Conservation (phyloP, 1,140 invertebrate genomes). For the Lethocerus indicus region DNA sequence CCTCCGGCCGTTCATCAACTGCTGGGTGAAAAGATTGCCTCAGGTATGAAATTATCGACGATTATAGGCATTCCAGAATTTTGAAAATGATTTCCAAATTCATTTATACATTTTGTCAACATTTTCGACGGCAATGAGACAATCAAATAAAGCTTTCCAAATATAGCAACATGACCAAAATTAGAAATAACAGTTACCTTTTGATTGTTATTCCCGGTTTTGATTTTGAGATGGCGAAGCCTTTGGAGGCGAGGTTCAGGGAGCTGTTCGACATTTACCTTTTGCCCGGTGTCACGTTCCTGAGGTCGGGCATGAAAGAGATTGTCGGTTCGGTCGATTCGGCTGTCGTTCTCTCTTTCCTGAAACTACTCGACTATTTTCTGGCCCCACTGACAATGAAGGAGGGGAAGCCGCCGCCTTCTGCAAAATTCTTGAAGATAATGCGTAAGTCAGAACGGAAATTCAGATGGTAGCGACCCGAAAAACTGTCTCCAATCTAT, state of each 20-base stretch:
- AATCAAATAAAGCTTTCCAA: no score
- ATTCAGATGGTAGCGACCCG: no score
- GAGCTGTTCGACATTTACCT: slow-evolving; percentile 39
- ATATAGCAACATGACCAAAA: no score
- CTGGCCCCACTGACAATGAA: slow-evolving; percentile 31
- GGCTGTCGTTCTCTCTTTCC: slow-evolving; percentile 34
- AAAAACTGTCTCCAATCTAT: no score
- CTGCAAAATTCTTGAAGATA: slow-evolving; percentile 25
- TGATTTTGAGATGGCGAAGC: slow-evolving; percentile 5
- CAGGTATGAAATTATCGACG: slow-evolving; percentile 30
- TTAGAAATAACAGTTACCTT: neutral
- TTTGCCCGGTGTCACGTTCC: slow-evolving; percentile 30
- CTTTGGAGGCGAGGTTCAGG: slow-evolving; percentile 19
- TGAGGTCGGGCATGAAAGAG: slow-evolving; percentile 30
- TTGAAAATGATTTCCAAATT: no score
- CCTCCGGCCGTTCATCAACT: slow-evolving; percentile 35
- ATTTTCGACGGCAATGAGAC: no score
- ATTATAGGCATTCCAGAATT: no score
- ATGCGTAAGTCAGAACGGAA: slow-evolving; percentile 41
- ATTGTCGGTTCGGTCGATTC: slow-evolving; percentile 38
- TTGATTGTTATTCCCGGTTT: slow-evolving; percentile 1
- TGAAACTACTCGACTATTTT: slow-evolving; percentile 37
- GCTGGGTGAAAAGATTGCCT: slow-evolving; percentile 34
- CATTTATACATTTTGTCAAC: no score
- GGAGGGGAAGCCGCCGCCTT: slow-evolving; percentile 34